Percentiles rank a stretch among this genome's conserved stretches.
phyloP scores from a whole-genome alignment of 2,113 vertebrate genomes.

The Gasterosteus nipponicus region DNA sequence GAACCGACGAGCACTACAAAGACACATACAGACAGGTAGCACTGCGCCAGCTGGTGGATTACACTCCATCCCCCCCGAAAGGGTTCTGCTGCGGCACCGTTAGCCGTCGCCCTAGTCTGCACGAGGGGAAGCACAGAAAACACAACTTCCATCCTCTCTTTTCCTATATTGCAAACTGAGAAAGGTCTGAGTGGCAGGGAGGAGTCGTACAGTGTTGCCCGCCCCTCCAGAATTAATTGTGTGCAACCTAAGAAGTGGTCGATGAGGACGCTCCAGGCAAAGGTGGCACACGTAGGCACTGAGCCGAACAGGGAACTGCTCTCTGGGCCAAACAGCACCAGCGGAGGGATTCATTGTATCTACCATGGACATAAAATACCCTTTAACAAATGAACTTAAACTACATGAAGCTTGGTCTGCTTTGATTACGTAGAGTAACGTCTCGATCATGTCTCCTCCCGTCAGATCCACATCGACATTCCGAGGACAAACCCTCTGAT shows the following conservation, averaged over 20 bases:
- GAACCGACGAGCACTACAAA: conserved; percentile 94
- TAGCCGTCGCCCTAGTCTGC: too few relatives aligned
- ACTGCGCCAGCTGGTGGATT: neutral
- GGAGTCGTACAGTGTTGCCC: neutral
- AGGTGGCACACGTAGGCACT: neutral
- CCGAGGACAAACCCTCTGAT: conserved; percentile 98
- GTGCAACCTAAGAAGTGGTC: too few relatives aligned
- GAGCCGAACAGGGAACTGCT: too few relatives aligned
- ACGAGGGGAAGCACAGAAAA: neutral
- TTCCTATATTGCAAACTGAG: neutral
- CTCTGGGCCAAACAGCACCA: neutral
- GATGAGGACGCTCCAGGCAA: too few relatives aligned
- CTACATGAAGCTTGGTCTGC: neutral
- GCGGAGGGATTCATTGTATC: neutral
- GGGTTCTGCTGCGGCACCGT: neutral
- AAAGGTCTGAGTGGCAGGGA: neutral
- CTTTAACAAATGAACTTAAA: neutral
- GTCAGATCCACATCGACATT: conserved; percentile 99
- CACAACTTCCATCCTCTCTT: neutral
- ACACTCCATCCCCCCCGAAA: neutral
- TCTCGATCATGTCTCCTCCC: conserved; percentile 44
- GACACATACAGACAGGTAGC: conserved; percentile 97
- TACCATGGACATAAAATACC: neutral
- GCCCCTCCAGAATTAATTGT: neutral
- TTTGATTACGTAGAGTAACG: conserved; percentile 2